Conservation (phyloP, 2,113 vertebrate genomes). For the Stegostoma tigrinum region DNA sequence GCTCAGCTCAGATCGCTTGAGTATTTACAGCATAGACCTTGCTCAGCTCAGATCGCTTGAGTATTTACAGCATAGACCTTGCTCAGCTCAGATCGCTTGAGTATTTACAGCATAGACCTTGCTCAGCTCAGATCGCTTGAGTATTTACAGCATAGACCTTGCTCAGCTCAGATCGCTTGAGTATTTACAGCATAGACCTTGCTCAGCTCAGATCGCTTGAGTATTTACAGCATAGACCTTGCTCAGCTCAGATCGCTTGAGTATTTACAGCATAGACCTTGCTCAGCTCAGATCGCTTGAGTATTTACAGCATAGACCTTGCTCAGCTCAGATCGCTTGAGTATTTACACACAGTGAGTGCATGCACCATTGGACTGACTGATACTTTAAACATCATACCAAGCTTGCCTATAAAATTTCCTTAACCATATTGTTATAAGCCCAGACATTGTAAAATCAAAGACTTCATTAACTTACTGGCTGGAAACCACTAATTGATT, state of each 20-base stretch:
- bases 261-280: neutral
- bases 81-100: no score
- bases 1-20: no score
- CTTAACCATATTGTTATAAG: neutral
- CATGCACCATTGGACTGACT: neutral
- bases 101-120: neutral
- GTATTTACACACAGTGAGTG: neutral
- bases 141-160: neutral
- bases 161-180: no score
- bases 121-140: no score
- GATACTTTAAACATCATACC: neutral
- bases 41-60: no score
- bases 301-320: neutral
- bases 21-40: neutral
- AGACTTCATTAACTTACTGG: no score
- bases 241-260: no score
- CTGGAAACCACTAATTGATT: no score
- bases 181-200: neutral
- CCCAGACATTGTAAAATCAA: no score
- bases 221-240: neutral
- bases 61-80: neutral
- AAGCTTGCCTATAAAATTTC: neutral
- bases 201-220: no score
- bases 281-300: no score
- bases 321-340: neutral